These are phyloP conservation scores for Neria commutata DNA, from an alignment of 2,888 invertebrate genomes.

Conservation along the genomic window DNA sequence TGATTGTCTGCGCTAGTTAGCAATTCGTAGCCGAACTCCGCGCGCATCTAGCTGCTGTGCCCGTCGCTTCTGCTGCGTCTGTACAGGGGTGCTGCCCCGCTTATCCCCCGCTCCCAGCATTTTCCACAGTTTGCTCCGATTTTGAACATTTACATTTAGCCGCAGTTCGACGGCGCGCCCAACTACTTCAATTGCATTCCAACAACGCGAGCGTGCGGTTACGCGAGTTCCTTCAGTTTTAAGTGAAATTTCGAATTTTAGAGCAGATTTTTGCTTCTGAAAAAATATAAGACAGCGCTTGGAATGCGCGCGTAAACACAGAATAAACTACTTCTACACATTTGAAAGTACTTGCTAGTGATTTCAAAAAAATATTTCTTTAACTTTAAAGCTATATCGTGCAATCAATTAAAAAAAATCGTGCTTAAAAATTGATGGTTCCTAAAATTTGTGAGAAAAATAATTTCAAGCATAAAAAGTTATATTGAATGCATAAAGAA, in stretches of 20 bases:
- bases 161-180: constrained; percentile 18
- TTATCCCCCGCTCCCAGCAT: neutral
- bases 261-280: neutral
- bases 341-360: constrained; percentile 20
- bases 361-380: no score
- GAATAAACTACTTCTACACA: no score
- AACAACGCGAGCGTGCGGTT: constrained; percentile 43
- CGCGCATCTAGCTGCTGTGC: constrained; percentile 1
- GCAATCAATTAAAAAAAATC: no score
- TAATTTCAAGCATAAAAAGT: no score
- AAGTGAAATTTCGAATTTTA: constrained; percentile 2
- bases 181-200: constrained; percentile 50
- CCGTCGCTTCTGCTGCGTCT: constrained; percentile 13
- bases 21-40: constrained; percentile 24
- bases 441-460: no score
- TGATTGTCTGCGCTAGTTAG: constrained; percentile 41
- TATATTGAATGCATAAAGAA: no score
- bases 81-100: neutral
- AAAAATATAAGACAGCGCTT: no score
- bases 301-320: no score
- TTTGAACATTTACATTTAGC: constrained; percentile 9
- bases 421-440: no score
- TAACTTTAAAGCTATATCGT: no score
- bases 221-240: constrained; percentile 3
- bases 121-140: neutral